Evolutionary conservation across 2,888 invertebrate species (phyloP).

Genomic region (Perdita meconis): DNA sequence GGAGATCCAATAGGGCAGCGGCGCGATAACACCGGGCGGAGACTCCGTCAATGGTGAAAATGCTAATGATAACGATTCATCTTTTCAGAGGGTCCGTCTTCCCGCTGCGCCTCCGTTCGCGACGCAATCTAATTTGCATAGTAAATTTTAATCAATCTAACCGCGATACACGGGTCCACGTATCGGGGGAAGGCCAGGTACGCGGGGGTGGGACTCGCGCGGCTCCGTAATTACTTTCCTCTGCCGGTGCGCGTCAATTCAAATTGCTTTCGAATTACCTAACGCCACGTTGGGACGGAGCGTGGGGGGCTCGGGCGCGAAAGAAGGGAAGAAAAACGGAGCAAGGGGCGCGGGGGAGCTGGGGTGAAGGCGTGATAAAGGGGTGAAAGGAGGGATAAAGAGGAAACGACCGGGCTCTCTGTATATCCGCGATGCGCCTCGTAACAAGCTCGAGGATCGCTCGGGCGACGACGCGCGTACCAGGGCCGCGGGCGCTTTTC

Average conservation of each 20-base stretch:
- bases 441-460: constrained; percentile 68
- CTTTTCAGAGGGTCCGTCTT: constrained; percentile 47
- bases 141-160: constrained; percentile 77
- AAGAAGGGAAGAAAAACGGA: constrained; percentile 5
- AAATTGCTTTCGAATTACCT: constrained; percentile 81
- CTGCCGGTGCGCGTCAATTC: constrained; percentile 79
- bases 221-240: constrained; percentile 80
- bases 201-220: constrained; percentile 59
- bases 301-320: constrained; percentile 1
- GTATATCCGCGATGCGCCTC: constrained; percentile 42
- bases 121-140: constrained; percentile 77
- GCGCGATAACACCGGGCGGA: constrained; percentile 39
- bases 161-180: constrained; percentile 51
- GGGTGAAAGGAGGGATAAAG: not conserved
- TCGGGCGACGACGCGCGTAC: constrained; percentile 49
- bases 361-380: not conserved
- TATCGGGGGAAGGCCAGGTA: constrained; percentile 37
- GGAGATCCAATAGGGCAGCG: constrained; percentile 24
- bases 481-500: constrained; percentile 61
- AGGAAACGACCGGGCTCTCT: constrained; percentile 16
- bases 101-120: constrained; percentile 36
- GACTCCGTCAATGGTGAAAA: constrained; percentile 51
- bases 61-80: constrained; percentile 61
- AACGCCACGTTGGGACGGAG: constrained; percentile 60
- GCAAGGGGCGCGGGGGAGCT: constrained; percentile 1